phyloP scores from a whole-genome alignment of 2,888 invertebrate genomes.

The Apodemia hepburni region DNA sequence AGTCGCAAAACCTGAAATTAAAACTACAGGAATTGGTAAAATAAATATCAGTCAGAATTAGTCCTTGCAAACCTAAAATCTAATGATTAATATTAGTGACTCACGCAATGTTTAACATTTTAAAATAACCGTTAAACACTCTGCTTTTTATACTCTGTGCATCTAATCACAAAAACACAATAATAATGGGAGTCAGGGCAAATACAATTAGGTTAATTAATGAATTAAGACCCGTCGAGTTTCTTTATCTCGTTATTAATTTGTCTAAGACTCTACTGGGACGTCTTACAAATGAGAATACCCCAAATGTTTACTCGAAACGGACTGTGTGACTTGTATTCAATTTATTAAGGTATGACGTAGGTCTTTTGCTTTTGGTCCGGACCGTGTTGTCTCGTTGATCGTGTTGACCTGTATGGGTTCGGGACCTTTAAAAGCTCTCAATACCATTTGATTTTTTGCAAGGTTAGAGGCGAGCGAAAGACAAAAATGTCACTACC shows the following conservation, averaged over 20 bases:
- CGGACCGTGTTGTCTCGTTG: too few relatives aligned
- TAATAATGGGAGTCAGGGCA: constrained; percentile 66
- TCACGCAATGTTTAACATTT: neutral
- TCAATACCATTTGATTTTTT: too few relatives aligned
- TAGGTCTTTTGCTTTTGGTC: too few relatives aligned
- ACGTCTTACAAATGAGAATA: constrained; percentile 71
- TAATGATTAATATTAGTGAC: too few relatives aligned
- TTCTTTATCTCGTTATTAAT: constrained; percentile 80
- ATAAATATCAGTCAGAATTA: too few relatives aligned
- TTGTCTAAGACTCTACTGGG: constrained; percentile 67
- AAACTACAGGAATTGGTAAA: too few relatives aligned
- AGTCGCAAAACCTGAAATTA: too few relatives aligned
- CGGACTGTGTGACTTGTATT: constrained; percentile 34
- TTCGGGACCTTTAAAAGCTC: too few relatives aligned
- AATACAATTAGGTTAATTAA: constrained; percentile 80
- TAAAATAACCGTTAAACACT: neutral
- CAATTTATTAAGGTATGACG: constrained; percentile 21
- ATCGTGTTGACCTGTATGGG: too few relatives aligned
- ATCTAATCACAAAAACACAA: constrained; percentile 53
- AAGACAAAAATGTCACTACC: too few relatives aligned
- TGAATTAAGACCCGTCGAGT: constrained; percentile 76
- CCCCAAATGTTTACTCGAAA: constrained; percentile 59
- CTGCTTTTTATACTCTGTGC: constrained; percentile 38
- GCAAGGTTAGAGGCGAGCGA: too few relatives aligned
- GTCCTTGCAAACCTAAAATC: too few relatives aligned